Base-by-base conservation (phyloP, 92 coral and sea anemone species). In the Plumapathes pennacea region DNA sequence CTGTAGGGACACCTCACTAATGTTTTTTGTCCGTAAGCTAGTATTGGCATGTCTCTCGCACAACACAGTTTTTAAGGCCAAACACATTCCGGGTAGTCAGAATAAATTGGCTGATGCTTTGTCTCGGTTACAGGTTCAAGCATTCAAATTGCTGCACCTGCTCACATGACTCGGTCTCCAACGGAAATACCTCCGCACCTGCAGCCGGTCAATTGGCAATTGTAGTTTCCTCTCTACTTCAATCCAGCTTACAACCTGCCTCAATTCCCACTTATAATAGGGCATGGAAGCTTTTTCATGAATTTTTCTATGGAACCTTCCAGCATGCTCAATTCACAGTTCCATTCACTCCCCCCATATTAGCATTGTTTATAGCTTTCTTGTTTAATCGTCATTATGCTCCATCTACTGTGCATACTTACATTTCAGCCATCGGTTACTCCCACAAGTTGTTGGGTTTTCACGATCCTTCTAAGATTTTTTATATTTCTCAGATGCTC, bases 201-300 rank as follows among this genome's bases (percentile, higher is more conserved):
- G 36, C 71, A 12, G 30, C 84, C 89, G 1, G 25, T 20, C 50
- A 76, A 83, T 49, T 76, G 89, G 76, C 69, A 9, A 12, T 32
- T 40, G 46, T 64, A 64, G 69, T 64, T 10, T 44, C 68, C 13
- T 38, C 33, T 28, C 50, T 75, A 17, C n/a, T 64, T 51, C 29
- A 46, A 38, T 68, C 83, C 26, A 82, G 83, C 46, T 56, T 76
- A 5, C 84, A 68, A 67, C 71, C 68, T 37, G 76, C 80, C 4
- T 74, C 89, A 13, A 21, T 82, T 37, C 80, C 89, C 14, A 69
- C 84, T 13, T 83, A 83, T 56, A 63, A 42, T 25, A 44, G 84
- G 17, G 89, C 84, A 18, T 76, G 89, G 84, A 52, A 37, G 44
- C 62, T 67, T 7, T 82, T 50, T 53, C 40, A 50, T 40, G 57